Evolutionary conservation across 2,888 invertebrate genomes (phyloP).

Genomic region (Chrysolina oricalcia): DNA sequence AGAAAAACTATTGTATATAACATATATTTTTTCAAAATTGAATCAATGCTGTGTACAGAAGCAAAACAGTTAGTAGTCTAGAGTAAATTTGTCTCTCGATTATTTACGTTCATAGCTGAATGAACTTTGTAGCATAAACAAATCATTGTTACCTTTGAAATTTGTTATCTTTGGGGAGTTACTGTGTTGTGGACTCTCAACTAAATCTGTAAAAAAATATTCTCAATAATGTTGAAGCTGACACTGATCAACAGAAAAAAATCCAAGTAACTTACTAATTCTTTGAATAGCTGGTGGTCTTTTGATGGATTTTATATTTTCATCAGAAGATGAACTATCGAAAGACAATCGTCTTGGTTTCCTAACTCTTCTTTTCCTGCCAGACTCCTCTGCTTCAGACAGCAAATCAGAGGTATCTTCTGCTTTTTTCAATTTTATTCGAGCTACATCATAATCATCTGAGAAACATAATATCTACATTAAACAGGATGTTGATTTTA

Average conservation of each 20-base stretch:
- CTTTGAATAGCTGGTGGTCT: constrained; percentile 7
- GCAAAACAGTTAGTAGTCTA: no score
- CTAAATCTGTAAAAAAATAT: constrained; percentile 12
- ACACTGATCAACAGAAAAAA: background rate
- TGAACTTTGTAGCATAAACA: constrained; percentile 7
- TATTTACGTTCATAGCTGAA: background rate
- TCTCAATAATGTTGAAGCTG: background rate
- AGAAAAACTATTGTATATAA: background rate
- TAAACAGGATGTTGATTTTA: no score
- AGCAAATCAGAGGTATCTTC: constrained; percentile 31
- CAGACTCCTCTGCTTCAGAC: background rate
- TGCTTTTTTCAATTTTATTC: constrained; percentile 16
- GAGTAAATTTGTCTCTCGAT: no score
- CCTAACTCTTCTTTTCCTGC: background rate
- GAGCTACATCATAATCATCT: constrained; percentile 29
- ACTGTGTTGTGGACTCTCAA: constrained; percentile 16
- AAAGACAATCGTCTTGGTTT: constrained; percentile 8
- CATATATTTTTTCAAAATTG: no score
- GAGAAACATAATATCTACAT: background rate
- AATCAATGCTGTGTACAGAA: no score
- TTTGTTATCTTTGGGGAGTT: background rate
- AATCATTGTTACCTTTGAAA: constrained; percentile 7
- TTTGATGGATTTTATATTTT: background rate
- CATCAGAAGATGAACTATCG: constrained; percentile 2
- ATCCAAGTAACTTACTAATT: constrained; percentile 4